Base-by-base conservation (phyloP, 2,888 invertebrate genomes). In the Coleophora deauratella region DNA sequence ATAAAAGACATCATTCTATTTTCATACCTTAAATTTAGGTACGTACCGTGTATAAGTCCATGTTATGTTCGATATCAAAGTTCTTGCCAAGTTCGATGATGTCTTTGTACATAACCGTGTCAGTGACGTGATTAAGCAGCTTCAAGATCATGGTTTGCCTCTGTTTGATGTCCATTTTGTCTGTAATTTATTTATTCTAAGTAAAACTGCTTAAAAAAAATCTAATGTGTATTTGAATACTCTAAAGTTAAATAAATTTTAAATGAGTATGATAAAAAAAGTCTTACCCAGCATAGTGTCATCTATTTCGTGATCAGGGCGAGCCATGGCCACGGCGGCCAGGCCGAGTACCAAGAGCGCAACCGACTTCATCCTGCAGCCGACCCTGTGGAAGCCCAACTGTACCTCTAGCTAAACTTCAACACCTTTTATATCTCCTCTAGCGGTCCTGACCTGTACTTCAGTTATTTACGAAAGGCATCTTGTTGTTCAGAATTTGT, bases 81-180 rank as follows among this genome's bases (percentile, higher is more conserved):
- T 63, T 75, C 44, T 59, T 69, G 54, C 79, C 86, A 35, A 74
- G 54, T 32, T 84, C 80, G 47, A 66, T 66, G 38, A 85, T 69
- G 10, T 87, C 86, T 49, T 80, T 76, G 61, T 86, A 79, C 71
- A 80, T 73, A 32, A 77, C 67, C 11, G 76, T 75, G 40, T 82
- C 87, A 49, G 76, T 72, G 2, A 88, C 64, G 41, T 88, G 85
- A 62, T 88, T 87, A 42, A 88, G 66, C 14, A 89, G 62, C 49
- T 87, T 85, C 43, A 87, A 64, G 41, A 89, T 71, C 27, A 73
- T 63, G 36, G 79, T 62, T 66, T 89, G 89, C 50, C 67, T 79
- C 33, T 72, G 59, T 42, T 87, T 75, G 40, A 79, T 61, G 42
- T 74, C 68, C 54, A 74, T 65, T 43, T 79, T 75, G 27, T 71